phyloP scores from a whole-genome alignment of 2,113 vertebrate genomes.

The Silurus glanis region DNA sequence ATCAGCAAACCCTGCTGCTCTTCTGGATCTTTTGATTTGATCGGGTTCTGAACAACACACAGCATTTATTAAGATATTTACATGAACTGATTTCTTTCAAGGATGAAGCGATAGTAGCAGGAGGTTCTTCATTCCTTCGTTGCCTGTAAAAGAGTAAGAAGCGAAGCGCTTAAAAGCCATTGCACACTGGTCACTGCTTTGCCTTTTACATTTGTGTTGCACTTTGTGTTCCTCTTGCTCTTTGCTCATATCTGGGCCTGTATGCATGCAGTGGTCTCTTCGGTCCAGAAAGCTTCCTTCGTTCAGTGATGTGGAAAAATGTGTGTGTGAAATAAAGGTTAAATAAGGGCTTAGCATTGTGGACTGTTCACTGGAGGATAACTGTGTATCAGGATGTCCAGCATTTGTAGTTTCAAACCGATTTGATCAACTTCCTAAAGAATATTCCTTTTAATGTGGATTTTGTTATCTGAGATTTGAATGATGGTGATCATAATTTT shows the following conservation, averaged over 20 bases:
- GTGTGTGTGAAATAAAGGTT: conserved; percentile 17
- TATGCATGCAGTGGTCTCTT: conserved; percentile 19
- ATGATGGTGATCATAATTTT: conserved; percentile 51
- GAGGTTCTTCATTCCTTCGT: not conserved
- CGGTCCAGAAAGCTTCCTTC: conserved; percentile 43
- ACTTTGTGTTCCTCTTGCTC: conserved; percentile 2
- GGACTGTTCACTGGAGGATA: conserved; percentile 22
- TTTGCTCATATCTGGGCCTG: not conserved
- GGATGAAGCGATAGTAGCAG: not conserved
- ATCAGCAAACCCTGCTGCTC: not conserved
- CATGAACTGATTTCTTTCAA: conserved; percentile 17
- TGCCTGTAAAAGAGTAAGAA: not conserved
- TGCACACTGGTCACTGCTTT: not conserved
- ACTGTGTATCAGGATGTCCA: conserved; percentile 42
- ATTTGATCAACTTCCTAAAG: conserved; percentile 52
- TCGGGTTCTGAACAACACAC: not conserved
- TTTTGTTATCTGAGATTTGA: conserved; percentile 52
- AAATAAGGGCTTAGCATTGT: conserved; percentile 16
- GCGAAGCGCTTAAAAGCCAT: not conserved
- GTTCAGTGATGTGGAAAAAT: conserved; percentile 45
- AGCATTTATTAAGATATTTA: not conserved
- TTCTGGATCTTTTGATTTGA: not conserved
- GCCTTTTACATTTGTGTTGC: conserved; percentile 15
- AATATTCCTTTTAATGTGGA: conserved; percentile 53
- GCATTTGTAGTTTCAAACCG: conserved; percentile 40